Evolutionary conservation across 2,797 vertebrate genomes (phyloP).

Genomic region (Danio aesculapii): DNA sequence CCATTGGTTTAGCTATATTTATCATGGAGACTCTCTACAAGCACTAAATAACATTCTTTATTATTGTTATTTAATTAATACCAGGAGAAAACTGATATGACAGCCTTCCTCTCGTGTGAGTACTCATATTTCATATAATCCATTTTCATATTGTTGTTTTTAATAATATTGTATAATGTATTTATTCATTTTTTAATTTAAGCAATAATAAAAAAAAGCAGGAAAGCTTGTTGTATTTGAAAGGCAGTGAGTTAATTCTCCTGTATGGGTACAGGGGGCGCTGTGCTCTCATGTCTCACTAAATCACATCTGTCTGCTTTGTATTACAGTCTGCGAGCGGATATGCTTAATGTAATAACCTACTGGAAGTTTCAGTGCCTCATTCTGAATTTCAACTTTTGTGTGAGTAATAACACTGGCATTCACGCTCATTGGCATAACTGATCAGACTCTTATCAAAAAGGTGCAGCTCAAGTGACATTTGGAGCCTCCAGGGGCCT

Average conservation of each 20-base stretch:
- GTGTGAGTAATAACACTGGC: slow-evolving; percentile 50
- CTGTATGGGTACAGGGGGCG: slow-evolving; percentile 64
- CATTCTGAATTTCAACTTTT: slow-evolving; percentile 51
- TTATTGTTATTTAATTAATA: background rate
- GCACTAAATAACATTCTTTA: too few relatives aligned
- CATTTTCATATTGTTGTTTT: background rate
- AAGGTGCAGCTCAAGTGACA: slow-evolving; percentile 55
- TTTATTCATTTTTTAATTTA: background rate
- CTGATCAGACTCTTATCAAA: slow-evolving; percentile 55
- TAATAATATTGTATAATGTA: background rate
- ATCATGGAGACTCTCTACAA: too few relatives aligned
- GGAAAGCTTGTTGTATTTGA: background rate
- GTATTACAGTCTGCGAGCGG: slow-evolving; percentile 45
- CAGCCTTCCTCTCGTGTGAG: background rate
- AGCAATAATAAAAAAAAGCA: background rate
- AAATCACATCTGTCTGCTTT: slow-evolving; percentile 24
- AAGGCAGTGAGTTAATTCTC: slow-evolving; percentile 47
- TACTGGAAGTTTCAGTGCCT: slow-evolving; percentile 46
- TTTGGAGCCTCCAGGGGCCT: slow-evolving; percentile 44
- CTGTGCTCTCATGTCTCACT: slow-evolving; percentile 66
- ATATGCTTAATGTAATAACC: slow-evolving; percentile 52
- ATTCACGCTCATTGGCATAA: slow-evolving; percentile 58
- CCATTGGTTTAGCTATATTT: too few relatives aligned
- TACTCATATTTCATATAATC: background rate
- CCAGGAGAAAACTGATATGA: background rate